Percentiles rank a stretch among this genome's conserved stretches.
These are phyloP conservation scores for Celastrina argiolus DNA, from an alignment of 2,888 invertebrate genomes.

Conservation along the genomic window DNA sequence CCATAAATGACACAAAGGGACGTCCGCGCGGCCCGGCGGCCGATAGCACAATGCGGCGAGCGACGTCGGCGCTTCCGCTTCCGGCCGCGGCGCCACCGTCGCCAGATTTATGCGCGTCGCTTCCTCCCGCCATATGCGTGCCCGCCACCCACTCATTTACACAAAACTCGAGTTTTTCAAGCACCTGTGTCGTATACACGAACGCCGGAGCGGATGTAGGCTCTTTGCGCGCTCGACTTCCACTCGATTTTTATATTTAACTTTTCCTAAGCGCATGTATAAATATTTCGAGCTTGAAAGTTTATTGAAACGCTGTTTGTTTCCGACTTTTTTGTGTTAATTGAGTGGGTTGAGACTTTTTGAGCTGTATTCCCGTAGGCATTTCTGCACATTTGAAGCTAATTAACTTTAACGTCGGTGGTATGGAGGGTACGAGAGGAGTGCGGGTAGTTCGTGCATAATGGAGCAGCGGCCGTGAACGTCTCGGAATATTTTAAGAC, in stretches of 20 bases:
- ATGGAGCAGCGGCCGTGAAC: slow-evolving; percentile 57
- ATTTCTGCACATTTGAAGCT: slow-evolving; percentile 22
- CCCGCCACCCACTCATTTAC: slow-evolving; percentile 69
- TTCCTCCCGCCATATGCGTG: slow-evolving; percentile 73
- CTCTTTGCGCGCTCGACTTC: slow-evolving; percentile 45
- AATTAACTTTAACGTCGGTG: slow-evolving; percentile 35
- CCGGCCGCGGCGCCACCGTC: slow-evolving; percentile 73
- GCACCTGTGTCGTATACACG: slow-evolving; percentile 56
- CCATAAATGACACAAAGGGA: slow-evolving; percentile 72
- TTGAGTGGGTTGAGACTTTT: neutral
- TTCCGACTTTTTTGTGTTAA: neutral
- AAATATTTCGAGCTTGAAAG: slow-evolving; percentile 15
- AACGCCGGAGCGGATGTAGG: slow-evolving; percentile 49
- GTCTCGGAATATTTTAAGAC: slow-evolving; percentile 65
- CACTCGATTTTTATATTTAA: slow-evolving; percentile 34
- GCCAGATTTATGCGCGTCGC: slow-evolving; percentile 75
- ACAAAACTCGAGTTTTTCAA: slow-evolving; percentile 74
- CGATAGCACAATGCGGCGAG: slow-evolving; percentile 77
- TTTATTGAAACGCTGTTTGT: slow-evolving; percentile 14
- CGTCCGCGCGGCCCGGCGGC: slow-evolving; percentile 69
- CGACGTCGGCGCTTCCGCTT: slow-evolving; percentile 74
- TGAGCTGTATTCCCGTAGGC: neutral
- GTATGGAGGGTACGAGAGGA: slow-evolving; percentile 49
- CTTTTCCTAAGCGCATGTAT: slow-evolving; percentile 29
- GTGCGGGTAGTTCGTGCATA: slow-evolving; percentile 49